These are phyloP conservation scores for Oncorhynchus mykiss DNA, from an alignment of 2,113 vertebrate genomes.

Conservation along the genomic window DNA sequence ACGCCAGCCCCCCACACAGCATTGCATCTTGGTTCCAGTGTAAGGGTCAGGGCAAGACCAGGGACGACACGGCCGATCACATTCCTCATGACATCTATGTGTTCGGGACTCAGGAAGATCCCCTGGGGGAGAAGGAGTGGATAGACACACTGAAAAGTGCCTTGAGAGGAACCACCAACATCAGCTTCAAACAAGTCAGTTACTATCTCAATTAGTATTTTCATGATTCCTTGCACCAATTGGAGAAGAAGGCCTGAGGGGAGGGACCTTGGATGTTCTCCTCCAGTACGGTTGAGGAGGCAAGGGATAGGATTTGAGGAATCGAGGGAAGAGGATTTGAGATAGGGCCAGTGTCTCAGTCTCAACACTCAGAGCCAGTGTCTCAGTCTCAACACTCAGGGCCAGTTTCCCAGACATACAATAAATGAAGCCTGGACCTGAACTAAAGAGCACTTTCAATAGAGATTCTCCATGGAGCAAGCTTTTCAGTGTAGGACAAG, in stretches of 20 bases:
- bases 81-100: slow-evolving; percentile 98
- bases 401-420: background rate
- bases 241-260: too few relatives aligned
- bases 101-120: slow-evolving; percentile 94
- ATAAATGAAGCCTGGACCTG: background rate
- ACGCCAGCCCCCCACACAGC: slow-evolving; percentile 83
- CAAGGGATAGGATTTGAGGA: too few relatives aligned
- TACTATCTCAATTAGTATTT: background rate
- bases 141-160: slow-evolving; percentile 81
- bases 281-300: too few relatives aligned
- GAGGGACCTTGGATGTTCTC: too few relatives aligned
- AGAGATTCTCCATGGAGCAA: too few relatives aligned
- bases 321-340: too few relatives aligned
- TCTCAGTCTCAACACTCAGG: background rate
- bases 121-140: slow-evolving; percentile 91
- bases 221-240: too few relatives aligned
- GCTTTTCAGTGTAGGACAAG: too few relatives aligned
- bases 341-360: too few relatives aligned
- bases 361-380: too few relatives aligned
- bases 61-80: slow-evolving; percentile 91
- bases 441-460: background rate
- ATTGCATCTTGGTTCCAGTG: slow-evolving; percentile 96
- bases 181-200: slow-evolving; percentile 90
- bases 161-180: slow-evolving; percentile 88
- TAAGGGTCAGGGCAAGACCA: slow-evolving; percentile 93